Percentiles rank a stretch among this genome's conserved stretches.
These are phyloP conservation scores for Bhutanitis thaidina DNA, from an alignment of 2,888 invertebrate species.

Conservation along the genomic window DNA sequence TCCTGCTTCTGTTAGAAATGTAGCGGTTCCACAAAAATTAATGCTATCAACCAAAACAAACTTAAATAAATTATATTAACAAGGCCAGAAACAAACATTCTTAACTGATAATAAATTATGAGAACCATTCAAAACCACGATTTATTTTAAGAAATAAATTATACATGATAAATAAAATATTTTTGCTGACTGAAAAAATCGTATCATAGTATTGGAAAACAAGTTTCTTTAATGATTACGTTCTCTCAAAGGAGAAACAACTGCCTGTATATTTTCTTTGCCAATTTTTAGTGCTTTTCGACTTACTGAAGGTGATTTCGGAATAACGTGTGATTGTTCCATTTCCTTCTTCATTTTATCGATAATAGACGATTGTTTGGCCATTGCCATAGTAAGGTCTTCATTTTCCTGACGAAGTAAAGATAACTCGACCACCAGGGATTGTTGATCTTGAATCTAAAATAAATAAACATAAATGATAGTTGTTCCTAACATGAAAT, in stretches of 20 bases:
- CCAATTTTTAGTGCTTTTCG: conserved; percentile 63
- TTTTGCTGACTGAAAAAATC: not conserved
- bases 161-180: conserved; percentile 11
- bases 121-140: conserved; percentile 15
- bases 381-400: conserved; percentile 62
- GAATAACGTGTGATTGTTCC: conserved; percentile 50
- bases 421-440: conserved; percentile 66
- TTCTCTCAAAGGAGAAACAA: conserved; percentile 66
- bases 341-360: conserved; percentile 68
- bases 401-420: conserved; percentile 72
- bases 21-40: conserved; percentile 1
- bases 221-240: conserved; percentile 50
- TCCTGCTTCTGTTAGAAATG: not conserved
- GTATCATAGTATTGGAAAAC: not conserved
- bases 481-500: no score
- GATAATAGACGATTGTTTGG: conserved; percentile 65
- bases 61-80: conserved; percentile 18
- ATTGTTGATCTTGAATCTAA: conserved; percentile 73
- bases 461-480: conserved; percentile 11
- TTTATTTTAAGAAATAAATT: conserved; percentile 22
- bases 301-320: conserved; percentile 62
- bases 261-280: conserved; percentile 62
- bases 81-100: conserved; percentile 19
- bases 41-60: conserved; percentile 16
- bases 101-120: conserved; percentile 23